These are phyloP conservation scores for Thysanoteuthis rhombus DNA, from an alignment of 2,888 invertebrate genomes.

Conservation along the genomic window DNA sequence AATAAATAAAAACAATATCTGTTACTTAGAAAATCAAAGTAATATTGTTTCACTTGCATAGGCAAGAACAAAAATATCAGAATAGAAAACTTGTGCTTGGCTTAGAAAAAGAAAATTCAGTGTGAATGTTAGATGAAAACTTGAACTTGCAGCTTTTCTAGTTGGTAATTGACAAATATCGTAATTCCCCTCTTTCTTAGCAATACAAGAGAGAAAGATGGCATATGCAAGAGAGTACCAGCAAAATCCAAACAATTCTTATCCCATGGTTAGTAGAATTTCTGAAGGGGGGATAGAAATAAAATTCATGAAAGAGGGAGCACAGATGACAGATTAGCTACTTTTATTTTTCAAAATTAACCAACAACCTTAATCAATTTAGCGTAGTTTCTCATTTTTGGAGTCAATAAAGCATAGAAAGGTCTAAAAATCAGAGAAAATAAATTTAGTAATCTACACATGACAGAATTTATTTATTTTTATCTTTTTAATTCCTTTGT, in stretches of 20 bases:
- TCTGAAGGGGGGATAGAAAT: no score
- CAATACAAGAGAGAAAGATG: not conserved
- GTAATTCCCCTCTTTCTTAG: not conserved
- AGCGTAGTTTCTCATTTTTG: not conserved
- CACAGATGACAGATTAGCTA: no score
- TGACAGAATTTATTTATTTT: no score
- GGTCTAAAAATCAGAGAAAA: not conserved
- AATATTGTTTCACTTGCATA: not conserved
- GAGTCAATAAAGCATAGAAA: not conserved
- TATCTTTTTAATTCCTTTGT: not conserved
- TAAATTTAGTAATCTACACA: not conserved
- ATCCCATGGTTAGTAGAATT: not conserved
- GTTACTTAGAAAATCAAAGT: not conserved
- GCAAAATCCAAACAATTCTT: not conserved
- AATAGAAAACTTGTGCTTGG: slow-evolving; percentile 12
- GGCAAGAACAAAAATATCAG: not conserved
- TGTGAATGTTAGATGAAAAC: not conserved
- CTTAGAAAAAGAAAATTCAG: not conserved
- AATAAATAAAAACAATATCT: not conserved
- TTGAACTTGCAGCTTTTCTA: not conserved
- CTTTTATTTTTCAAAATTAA: not conserved
- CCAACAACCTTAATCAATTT: not conserved
- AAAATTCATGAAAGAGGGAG: no score
- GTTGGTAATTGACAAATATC: not conserved
- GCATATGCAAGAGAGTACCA: not conserved